A percentile compares a stretch with the other conserved stretches of the same genome.
phyloP scores from a whole-genome alignment of 2,113 vertebrate species.

The Bubo bubo region DNA sequence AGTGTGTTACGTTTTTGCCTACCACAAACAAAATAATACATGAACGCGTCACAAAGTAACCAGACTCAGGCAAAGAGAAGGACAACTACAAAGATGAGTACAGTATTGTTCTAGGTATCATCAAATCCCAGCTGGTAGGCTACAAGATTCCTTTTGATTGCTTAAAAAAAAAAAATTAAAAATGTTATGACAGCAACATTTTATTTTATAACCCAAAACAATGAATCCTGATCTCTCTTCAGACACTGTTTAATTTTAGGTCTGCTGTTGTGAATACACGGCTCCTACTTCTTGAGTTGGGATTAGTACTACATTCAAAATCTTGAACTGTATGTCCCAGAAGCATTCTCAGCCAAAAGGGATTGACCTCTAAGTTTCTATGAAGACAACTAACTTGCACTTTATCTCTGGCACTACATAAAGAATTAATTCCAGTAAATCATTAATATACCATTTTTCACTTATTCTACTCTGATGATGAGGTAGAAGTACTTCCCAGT shows the following conservation, averaged over 20 bases:
- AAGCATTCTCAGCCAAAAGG: neutral
- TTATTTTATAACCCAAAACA: neutral
- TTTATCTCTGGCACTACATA: neutral
- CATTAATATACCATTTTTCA: neutral
- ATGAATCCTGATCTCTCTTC: neutral
- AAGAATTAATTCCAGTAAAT: neutral
- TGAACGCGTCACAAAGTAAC: neutral
- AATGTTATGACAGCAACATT: neutral
- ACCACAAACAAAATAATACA: neutral
- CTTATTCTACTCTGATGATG: neutral
- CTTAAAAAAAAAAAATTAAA: neutral
- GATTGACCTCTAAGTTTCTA: neutral
- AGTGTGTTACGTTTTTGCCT: neutral
- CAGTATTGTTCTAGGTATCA: neutral
- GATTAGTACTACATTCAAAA: neutral
- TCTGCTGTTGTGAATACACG: neutral
- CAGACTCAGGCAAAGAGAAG: neutral
- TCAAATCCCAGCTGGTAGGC: neutral
- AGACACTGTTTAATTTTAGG: neutral
- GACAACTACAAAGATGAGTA: neutral
- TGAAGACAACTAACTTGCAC: neutral
- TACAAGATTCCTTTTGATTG: neutral
- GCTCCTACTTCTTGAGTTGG: neutral
- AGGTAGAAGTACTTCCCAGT: neutral
- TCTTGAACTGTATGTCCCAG: neutral